Base-by-base conservation (phyloP, 2,797 vertebrate genomes). In the Gallirallus australis region DNA sequence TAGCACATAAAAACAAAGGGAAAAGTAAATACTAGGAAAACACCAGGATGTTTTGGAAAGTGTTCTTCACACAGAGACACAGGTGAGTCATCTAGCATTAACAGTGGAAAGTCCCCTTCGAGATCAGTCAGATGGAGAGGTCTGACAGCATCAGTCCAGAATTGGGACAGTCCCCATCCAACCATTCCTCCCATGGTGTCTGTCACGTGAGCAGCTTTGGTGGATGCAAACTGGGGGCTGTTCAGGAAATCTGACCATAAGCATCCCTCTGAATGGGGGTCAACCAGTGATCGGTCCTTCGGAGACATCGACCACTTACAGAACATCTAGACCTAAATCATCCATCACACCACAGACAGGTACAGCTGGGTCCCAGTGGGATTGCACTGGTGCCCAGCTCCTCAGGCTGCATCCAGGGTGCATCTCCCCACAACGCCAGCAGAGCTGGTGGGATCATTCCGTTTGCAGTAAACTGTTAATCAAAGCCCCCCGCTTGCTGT, bases 361-460 rank as follows among this genome's bases (percentile, higher is more conserved):
- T 17, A 45, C 30, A 72, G 5, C 31, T 72, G 86, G 12, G 15
- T 5, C 2, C 65, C 48, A 0, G 0, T 3, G 61, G 86, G 28
- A 4, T 1, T 8, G 27, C 0, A 0, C 25, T 25, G 79, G 11
- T 78, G 65, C 45, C 60, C 73, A 40, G 30, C 48, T 82, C 33
- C 69, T 28, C 9, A 12, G 23, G 54, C 64, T 73, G 39, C 28
- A 1, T 24, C 37, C 37, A 2, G n/a, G 63, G 23, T 2, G 10
- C 65, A 52, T 35, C 45, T 80, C 30, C 53, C 19, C 4, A 6
- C 20, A 6, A 13, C 7, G 16, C 45, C 40, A 19, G 45, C 68
- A 1, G 10, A 19, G n/a, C 71, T 30, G 20, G 16, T n/a, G n/a
- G 78, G 65, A 11, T 33, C 40, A 1, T 71, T 59, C 4, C 37